phyloP scores from a whole-genome alignment of 1,140 invertebrate genomes.

The Orius insidiosus region DNA sequence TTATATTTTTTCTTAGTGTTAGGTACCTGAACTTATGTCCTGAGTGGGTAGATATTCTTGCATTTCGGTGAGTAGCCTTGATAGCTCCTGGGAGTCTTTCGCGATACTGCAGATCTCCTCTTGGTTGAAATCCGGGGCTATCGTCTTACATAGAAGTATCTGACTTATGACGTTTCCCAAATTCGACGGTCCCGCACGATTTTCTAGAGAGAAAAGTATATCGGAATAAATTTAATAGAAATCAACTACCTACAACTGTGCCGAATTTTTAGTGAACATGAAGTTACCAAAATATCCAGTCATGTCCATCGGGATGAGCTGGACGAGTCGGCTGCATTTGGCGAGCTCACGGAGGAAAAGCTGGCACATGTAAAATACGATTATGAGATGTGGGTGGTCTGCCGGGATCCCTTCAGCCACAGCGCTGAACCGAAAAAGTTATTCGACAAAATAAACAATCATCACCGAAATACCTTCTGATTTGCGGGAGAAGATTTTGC shows the following conservation, averaged over 20 bases:
- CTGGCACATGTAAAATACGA: conserved; percentile 74
- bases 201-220: conserved; percentile 37
- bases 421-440: conserved; percentile 37
- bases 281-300: conserved; percentile 70
- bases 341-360: conserved; percentile 68
- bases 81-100: conserved; percentile 71
- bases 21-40: conserved; percentile 32
- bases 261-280: conserved; percentile 8
- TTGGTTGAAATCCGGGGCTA: conserved; percentile 76
- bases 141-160: conserved; percentile 73
- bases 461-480: conserved; percentile 67
- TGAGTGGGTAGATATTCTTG: conserved; percentile 79
- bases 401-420: conserved; percentile 61
- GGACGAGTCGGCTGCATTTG: conserved; percentile 72
- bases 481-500: conserved; percentile 58
- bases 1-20: too few relatives aligned
- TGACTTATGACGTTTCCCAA: conserved; percentile 78
- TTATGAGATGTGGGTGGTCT: conserved; percentile 70
- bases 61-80: conserved; percentile 58
- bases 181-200: conserved; percentile 70
- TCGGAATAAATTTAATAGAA: background rate
- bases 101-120: conserved; percentile 75
- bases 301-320: conserved; percentile 80
- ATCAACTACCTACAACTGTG: background rate
- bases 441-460: conserved; percentile 10